These are phyloP conservation scores for Orthosia cruda DNA, from an alignment of 2,888 invertebrate genomes.

Conservation along the genomic window DNA sequence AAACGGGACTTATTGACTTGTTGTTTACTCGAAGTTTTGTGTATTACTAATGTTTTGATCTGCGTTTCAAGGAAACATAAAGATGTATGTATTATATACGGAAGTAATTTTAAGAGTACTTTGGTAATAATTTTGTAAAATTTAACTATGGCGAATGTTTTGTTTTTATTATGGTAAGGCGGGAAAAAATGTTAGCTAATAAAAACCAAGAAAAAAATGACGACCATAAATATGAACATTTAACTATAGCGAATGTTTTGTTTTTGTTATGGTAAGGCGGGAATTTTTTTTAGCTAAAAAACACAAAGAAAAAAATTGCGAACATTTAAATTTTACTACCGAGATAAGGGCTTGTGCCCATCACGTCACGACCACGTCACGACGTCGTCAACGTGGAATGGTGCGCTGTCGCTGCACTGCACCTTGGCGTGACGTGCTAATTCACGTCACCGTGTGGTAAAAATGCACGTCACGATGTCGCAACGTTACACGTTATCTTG, in stretches of 20 bases:
- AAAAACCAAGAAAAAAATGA: too few relatives aligned
- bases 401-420: too few relatives aligned
- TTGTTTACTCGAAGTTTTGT: slow-evolving; percentile 34
- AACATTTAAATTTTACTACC: too few relatives aligned
- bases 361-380: too few relatives aligned
- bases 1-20: slow-evolving; percentile 19
- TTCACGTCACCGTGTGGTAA: too few relatives aligned
- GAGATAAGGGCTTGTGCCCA: too few relatives aligned
- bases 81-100: background rate
- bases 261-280: background rate
- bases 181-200: background rate
- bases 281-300: background rate
- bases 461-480: too few relatives aligned
- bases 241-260: background rate
- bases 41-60: slow-evolving; percentile 20
- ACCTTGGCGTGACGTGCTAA: too few relatives aligned
- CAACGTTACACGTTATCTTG: too few relatives aligned
- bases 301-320: too few relatives aligned
- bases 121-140: background rate
- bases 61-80: background rate
- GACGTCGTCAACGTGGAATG: too few relatives aligned
- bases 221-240: background rate
- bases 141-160: background rate
- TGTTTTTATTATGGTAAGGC: background rate
- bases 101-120: background rate